Evolutionary conservation across 2,888 invertebrate species (phyloP).

Genomic region (Laothoe populi): DNA sequence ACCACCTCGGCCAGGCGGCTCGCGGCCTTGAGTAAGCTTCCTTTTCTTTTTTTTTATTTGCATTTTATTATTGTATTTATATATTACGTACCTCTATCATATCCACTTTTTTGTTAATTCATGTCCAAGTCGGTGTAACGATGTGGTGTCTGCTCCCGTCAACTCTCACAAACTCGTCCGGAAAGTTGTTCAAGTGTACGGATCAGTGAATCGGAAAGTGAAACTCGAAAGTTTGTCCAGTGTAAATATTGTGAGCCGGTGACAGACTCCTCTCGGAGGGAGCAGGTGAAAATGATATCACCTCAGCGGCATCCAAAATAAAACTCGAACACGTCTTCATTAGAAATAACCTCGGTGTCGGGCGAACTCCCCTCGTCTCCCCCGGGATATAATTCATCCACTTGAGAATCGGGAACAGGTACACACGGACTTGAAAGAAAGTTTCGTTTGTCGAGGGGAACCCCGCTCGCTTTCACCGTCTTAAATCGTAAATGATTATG

Average conservation of each 20-base stretch:
- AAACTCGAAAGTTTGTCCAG: constrained; percentile 35
- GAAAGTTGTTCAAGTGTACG: constrained; percentile 34
- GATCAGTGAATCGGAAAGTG: constrained; percentile 37
- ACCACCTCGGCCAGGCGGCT: constrained; percentile 84
- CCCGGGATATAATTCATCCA: constrained; percentile 82
- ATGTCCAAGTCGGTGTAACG: constrained; percentile 5
- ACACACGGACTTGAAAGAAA: constrained; percentile 82
- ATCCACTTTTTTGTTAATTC: constrained; percentile 34
- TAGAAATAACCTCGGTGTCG: constrained; percentile 71
- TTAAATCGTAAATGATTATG: constrained; percentile 82
- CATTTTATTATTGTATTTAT: constrained; percentile 53
- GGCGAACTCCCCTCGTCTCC: constrained; percentile 69
- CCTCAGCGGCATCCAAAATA: constrained; percentile 71
- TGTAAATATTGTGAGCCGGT: constrained; percentile 20
- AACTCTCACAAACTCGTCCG: constrained; percentile 10
- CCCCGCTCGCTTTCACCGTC: constrained; percentile 70
- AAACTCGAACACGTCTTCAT: constrained; percentile 76
- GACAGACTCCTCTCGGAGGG: constrained; percentile 30
- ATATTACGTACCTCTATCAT: constrained; percentile 41
- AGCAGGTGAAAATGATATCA: constrained; percentile 72
- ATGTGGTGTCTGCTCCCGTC: not conserved
- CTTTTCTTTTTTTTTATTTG: constrained; percentile 81
- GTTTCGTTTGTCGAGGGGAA: constrained; percentile 79
- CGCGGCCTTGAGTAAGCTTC: constrained; percentile 83
- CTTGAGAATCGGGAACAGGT: constrained; percentile 81